Base-by-base conservation (phyloP, 2,113 vertebrate genomes). In the Geococcyx californianus region DNA sequence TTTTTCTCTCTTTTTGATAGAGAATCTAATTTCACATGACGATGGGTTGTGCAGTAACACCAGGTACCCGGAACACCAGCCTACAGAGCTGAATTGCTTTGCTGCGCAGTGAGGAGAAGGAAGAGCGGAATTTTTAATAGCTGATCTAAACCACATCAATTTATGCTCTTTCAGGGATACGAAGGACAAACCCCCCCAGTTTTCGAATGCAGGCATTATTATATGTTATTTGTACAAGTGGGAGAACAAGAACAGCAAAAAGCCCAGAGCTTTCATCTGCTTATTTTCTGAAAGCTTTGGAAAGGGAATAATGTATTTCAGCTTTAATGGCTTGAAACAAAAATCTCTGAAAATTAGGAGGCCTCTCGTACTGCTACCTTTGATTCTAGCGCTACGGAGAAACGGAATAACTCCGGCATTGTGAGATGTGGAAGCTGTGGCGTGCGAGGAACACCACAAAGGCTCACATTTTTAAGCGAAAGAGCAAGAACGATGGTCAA, bases 211-310 rank as follows among this genome's bases (percentile, higher is more conserved):
- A 97, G 24, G 44, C 97, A 97, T 97, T 98, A 99, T 99, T 99
- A 99, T 97, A 97, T 98, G 97, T 98, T 97, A 98, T 99, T 99
- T 99, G 97, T 98, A 94, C 96, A 98, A 98, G 98, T 98, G 98
- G 97, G 88, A 84, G 97, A 97, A 97, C 87, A 98, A 98, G 95
- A 94, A 93, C 84, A 93, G 95, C 95, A 95, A 98, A 98, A 98
- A 98, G 97, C 97, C 90, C 66, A 91, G 97, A 97, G 97, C 98
- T 98, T 98, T 98, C 98, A 98, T 96, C 98, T 97, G 67, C 97
- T 98, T 97, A 98, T 98, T 98, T 98, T 97, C 96, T 92, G 98
- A 98, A 98, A 98, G 98, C 98, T 98, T 98, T 98, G 97, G 97
- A 98, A 98, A 98, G 96, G 96, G 97, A 98, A 96, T 96, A 95